A percentile compares a stretch with the other conserved stretches of the same genome.
phyloP scores from a whole-genome alignment of 2,888 invertebrate genomes.

The Brachylomia viminalis region DNA sequence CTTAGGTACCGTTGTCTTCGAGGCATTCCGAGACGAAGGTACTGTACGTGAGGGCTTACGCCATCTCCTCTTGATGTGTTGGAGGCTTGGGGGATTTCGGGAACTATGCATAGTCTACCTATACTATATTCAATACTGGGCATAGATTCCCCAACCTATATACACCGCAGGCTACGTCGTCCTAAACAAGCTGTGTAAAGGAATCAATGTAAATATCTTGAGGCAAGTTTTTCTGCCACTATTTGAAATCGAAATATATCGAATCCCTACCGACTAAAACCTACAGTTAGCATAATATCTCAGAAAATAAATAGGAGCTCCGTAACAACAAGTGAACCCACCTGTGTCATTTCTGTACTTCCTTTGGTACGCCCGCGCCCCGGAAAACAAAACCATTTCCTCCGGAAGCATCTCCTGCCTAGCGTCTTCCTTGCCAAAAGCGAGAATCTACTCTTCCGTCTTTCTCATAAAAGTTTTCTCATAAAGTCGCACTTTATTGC shows the following conservation, averaged over 20 bases:
- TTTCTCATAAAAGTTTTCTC: no score
- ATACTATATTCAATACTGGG: no score
- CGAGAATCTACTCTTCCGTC: not conserved
- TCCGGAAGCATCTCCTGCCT: not conserved
- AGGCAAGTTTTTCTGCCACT: no score
- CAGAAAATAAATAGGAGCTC: no score
- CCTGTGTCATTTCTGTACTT: not conserved
- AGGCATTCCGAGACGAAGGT: not conserved
- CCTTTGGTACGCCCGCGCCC: not conserved
- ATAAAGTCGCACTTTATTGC: not conserved
- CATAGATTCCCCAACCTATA: no score
- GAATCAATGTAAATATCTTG: not conserved
- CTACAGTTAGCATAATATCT: no score
- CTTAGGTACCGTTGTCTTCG: not conserved
- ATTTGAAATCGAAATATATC: no score
- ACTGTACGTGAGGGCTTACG: not conserved
- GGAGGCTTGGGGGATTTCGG: conserved; percentile 3
- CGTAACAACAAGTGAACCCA: not conserved
- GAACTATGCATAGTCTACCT: not conserved
- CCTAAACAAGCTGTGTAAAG: not conserved
- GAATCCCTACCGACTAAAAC: not conserved
- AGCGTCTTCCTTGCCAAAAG: conserved; percentile 6
- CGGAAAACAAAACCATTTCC: not conserved
- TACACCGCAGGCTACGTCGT: not conserved
- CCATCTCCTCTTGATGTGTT: not conserved